Evolutionary conservation across 1,140 invertebrate genomes (phyloP), one percentile per base, ranked within the genome.

Genomic region (Anadara kagoshimensis): DNA sequence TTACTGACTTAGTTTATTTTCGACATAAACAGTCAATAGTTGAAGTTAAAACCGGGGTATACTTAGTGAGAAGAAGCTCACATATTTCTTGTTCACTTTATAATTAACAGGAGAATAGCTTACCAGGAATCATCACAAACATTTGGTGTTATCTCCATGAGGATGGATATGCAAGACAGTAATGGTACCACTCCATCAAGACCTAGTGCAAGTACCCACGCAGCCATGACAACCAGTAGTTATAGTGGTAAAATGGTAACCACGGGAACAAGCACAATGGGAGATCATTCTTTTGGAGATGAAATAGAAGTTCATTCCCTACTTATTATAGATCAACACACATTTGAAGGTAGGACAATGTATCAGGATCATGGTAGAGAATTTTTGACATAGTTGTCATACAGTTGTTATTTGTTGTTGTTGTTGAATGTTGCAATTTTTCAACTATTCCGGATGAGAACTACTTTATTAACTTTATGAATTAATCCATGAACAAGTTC

Each of bases 41-140:
- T n/a, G n/a, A n/a, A n/a, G n/a, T n/a, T n/a, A n/a, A n/a, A n/a
- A n/a, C n/a, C n/a, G n/a, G n/a, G n/a, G n/a, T n/a, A n/a, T n/a
- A n/a, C n/a, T n/a, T n/a, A n/a, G n/a, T n/a, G n/a, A n/a, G n/a
- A n/a, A n/a, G n/a, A n/a, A n/a, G n/a, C n/a, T n/a, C n/a, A n/a
- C n/a, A n/a, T n/a, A n/a, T n/a, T n/a, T n/a, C n/a, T n/a, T n/a
- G n/a, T n/a, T n/a, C n/a, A n/a, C n/a, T n/a, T n/a, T n/a, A n/a
- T n/a, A 18, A 11, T 36, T 63, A 64, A 62, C 69, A 89, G 90
- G 75, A 90, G 97, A 65, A 98, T 99, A 79, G 94, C 96, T 2
- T 98, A 98, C 88, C 98, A 99, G 88, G 97, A 99, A 86, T 92
- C 93, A 5, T 95, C 97, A 7, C 91, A 95, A 91, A 97, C 97